Conservation (phyloP, 2,113 vertebrate genomes). For the Centropus bengalensis region DNA sequence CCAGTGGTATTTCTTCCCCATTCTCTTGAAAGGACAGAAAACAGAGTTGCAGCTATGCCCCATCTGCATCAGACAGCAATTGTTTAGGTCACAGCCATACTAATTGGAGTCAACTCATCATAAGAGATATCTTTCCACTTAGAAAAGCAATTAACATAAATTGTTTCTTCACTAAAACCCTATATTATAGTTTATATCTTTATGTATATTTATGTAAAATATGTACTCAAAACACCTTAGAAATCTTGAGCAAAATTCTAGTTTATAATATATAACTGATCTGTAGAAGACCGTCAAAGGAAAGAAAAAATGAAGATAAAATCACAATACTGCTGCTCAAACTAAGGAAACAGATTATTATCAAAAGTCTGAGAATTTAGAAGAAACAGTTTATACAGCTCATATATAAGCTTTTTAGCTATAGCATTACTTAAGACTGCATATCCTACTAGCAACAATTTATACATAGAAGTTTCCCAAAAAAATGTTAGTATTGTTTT, state of each 20-base stretch:
- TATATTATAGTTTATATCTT: neutral
- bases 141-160: neutral
- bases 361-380: neutral
- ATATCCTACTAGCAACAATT: neutral
- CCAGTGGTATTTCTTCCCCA: neutral
- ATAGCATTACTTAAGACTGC: neutral
- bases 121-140: neutral
- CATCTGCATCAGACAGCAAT: accelerated
- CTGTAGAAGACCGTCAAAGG: neutral
- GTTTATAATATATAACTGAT: neutral
- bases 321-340: neutral
- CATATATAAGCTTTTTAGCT: neutral
- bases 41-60: neutral
- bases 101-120: neutral
- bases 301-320: neutral
- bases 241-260: neutral
- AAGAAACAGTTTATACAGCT: neutral
- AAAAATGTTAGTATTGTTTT: neutral
- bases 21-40: neutral
- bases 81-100: neutral
- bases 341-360: neutral
- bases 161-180: neutral
- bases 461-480: neutral
- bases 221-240: neutral
- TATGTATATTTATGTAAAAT: neutral